These are phyloP conservation scores for Sisor rabdophorus DNA, from an alignment of 2,113 vertebrate species.

Conservation along the genomic window DNA sequence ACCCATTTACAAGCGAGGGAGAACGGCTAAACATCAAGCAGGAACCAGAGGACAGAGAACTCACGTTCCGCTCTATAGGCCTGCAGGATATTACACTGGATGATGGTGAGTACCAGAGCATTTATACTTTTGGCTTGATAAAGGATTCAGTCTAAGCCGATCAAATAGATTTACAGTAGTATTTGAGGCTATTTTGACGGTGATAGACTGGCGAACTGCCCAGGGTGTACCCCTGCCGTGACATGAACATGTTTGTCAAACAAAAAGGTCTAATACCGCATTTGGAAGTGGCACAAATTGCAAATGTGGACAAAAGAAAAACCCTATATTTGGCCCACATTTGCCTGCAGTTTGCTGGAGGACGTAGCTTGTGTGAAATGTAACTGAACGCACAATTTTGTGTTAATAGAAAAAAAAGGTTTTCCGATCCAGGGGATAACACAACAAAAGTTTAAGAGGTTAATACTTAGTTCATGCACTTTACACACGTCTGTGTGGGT, in stretches of 20 bases:
- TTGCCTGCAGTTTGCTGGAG: no score
- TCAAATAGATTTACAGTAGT: not conserved
- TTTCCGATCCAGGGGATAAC: not conserved
- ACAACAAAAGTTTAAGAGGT: not conserved
- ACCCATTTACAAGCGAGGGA: slow-evolving; percentile 74
- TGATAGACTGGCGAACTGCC: no score
- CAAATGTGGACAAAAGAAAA: no score
- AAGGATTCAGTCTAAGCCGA: not conserved
- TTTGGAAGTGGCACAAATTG: no score
- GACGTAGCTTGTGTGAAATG: no score
- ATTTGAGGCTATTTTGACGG: no score
- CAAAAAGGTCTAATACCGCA: no score
- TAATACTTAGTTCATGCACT: not conserved
- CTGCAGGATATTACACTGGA: slow-evolving; percentile 97
- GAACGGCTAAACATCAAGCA: slow-evolving; percentile 84
- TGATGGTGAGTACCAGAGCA: slow-evolving; percentile 78
- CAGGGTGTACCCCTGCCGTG: no score
- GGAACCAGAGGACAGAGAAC: slow-evolving; percentile 87
- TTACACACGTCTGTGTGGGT: not conserved
- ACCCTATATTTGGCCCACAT: no score
- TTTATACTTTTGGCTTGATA: not conserved
- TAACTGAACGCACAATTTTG: not conserved
- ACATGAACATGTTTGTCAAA: no score
- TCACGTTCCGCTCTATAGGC: slow-evolving; percentile 90
- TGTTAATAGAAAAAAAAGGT: not conserved